Conservation (phyloP, 2,113 vertebrate species). For the Cyanoramphus novaezelandiae region DNA sequence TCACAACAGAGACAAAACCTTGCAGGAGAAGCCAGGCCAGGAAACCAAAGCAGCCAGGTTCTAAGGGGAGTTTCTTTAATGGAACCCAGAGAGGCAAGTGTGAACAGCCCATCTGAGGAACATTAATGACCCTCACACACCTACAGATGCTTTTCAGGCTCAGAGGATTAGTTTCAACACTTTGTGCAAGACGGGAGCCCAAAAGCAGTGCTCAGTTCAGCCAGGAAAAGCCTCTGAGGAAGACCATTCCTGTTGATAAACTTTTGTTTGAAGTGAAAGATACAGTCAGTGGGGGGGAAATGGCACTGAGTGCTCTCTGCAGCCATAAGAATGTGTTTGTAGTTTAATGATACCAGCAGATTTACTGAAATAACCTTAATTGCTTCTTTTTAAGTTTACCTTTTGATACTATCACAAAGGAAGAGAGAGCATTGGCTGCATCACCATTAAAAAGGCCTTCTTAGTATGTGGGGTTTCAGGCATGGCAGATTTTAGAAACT, state of each 20-base stretch:
- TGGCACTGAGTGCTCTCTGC: background rate
- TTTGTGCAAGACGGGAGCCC: background rate
- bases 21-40: background rate
- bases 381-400: background rate
- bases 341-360: slow-evolving; percentile 44
- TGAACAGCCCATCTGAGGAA: slow-evolving; percentile 72
- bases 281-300: background rate
- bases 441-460: background rate
- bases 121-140: slow-evolving; percentile 71
- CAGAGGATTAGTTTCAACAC: slow-evolving; percentile 40
- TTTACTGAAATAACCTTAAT: slow-evolving; percentile 18
- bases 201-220: background rate
- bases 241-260: background rate
- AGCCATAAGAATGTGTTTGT: background rate
- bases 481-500: slow-evolving; percentile 32
- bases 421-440: background rate
- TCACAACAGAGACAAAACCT: no score
- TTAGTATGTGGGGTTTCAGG: slow-evolving; percentile 38
- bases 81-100: slow-evolving; percentile 64
- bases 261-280: background rate
- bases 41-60: background rate
- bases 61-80: slow-evolving; percentile 64
- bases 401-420: slow-evolving; percentile 12
- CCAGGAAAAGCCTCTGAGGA: background rate
- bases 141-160: slow-evolving; percentile 58